phyloP scores from a whole-genome alignment of 2,888 invertebrate species.

The Eupithecia insigniata region DNA sequence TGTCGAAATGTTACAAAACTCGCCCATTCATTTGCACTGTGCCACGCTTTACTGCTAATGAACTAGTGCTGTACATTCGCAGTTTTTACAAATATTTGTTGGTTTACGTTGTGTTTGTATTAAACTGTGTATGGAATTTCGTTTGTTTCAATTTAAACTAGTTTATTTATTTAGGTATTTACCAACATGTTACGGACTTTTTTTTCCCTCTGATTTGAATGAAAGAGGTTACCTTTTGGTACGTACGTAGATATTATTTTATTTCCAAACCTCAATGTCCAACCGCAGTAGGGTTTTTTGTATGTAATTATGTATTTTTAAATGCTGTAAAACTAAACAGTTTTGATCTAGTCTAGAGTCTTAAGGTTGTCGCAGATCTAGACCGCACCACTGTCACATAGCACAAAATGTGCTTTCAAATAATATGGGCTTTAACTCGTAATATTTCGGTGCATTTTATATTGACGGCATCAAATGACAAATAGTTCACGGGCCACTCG shows the following conservation, averaged over 20 bases:
- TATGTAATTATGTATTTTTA: too few species aligned
- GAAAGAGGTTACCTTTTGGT: neutral
- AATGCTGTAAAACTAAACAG: neutral
- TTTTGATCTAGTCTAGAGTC: too few species aligned
- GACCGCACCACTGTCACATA: too few species aligned
- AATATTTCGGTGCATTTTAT: too few species aligned
- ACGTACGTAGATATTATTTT: too few species aligned
- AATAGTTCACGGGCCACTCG: too few species aligned
- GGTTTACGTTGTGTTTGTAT: neutral
- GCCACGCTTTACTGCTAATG: slow-evolving; percentile 35
- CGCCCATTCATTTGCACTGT: slow-evolving; percentile 29
- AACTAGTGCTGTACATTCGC: slow-evolving; percentile 25
- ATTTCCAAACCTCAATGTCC: too few species aligned
- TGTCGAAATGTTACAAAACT: slow-evolving; percentile 28
- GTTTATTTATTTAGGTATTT: neutral
- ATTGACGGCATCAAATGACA: too few species aligned
- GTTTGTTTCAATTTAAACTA: neutral
- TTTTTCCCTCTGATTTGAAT: neutral
- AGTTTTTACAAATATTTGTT: slow-evolving; percentile 18
- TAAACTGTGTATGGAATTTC: neutral
- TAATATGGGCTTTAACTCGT: too few species aligned
- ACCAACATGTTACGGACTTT: neutral
- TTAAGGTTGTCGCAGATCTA: too few species aligned
- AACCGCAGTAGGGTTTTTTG: too few species aligned
- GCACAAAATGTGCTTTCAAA: too few species aligned